Percentiles rank a stretch among this genome's conserved stretches.
Evolutionary conservation across 1,140 invertebrate genomes (phyloP).

Genomic region (Artemia franciscana): DNA sequence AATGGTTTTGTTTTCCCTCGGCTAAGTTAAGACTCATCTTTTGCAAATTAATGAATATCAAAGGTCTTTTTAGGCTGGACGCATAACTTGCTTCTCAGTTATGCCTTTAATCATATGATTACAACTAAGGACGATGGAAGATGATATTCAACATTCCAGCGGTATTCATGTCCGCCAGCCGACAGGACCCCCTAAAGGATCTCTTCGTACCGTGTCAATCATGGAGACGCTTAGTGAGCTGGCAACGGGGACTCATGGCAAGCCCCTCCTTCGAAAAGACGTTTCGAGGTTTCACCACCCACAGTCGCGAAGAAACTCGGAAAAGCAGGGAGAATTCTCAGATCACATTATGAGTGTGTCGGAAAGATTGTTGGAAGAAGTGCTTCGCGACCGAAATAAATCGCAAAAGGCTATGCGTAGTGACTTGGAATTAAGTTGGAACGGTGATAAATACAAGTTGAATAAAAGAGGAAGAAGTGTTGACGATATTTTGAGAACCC

Average conservation of each 20-base stretch:
- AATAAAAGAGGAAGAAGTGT: conserved; percentile 5
- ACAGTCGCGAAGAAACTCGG: conserved; percentile 3
- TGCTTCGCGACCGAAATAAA: not conserved
- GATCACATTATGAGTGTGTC: not conserved
- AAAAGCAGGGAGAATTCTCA: not conserved
- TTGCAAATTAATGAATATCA: too few relatives aligned
- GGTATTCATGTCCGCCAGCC: not conserved
- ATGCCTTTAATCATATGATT: too few relatives aligned
- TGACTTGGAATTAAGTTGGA: not conserved
- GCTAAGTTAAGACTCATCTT: too few relatives aligned
- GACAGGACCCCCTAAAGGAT: conserved; percentile 3
- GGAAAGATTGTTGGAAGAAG: not conserved
- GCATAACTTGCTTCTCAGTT: too few relatives aligned
- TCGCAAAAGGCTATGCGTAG: not conserved
- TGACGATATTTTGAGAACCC: conserved; percentile 5
- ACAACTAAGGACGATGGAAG: too few relatives aligned
- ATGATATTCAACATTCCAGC: not conserved
- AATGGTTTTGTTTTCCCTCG: too few relatives aligned
- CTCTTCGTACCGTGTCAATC: conserved; percentile 15
- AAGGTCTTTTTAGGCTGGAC: too few relatives aligned
- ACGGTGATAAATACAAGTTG: not conserved
- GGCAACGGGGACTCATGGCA: conserved; percentile 8
- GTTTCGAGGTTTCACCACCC: conserved; percentile 1
- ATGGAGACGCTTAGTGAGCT: conserved; percentile 16
- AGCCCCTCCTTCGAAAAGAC: conserved; percentile 9